Base-by-base conservation (phyloP, 2,113 vertebrate species). In the Pithys albifrons region DNA sequence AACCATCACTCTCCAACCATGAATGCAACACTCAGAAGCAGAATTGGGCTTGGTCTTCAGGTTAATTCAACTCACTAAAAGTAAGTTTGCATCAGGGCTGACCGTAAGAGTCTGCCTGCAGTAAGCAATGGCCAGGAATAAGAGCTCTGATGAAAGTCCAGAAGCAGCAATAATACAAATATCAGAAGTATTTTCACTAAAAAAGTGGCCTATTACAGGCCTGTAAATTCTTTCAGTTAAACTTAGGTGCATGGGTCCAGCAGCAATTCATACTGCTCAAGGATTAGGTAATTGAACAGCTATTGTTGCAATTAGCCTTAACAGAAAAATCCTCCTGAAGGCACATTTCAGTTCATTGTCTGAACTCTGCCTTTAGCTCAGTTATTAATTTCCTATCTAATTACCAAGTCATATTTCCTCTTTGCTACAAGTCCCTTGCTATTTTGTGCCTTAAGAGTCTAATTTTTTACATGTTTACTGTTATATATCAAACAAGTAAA, bases 401-500 rank as follows among this genome's bases (percentile, higher is more conserved):
- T 75, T 95, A 75, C 80, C 46, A 89, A 81, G 76, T 57, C 57
- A 25, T 92, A 86, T 77, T 89, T 93, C 76, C 73, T 94, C 76
- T 84, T 84, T 14, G 7, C 57, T 84, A 85, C 64, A 83, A 91
- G 88, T 71, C 11, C 24, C 19, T 48, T 70, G 64, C 31, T 92
- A 74, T 84, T 84, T 81, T 72, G 41, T 57, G 33, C n/a, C 27
- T 81, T 35, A 45, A 45, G 46, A 78, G 12, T 39, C 31, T 84
- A 69, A 86, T 45, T 55, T 87, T 91, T 75, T 58, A 85, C 29
- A 55, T 6, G 4, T 61, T 77, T 65, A 67, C 27, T 45, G 35
- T 52, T 86, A 14, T n/a, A 52, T 29, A 59, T 58, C 23, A 71
- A 86, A 81, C 19, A 70, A 16, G 29, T 57, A 93, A 87, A 91